Percentiles rank a stretch among this genome's conserved stretches.
Conservation (phyloP, 2,113 vertebrate species). For the Alexandromys fortis region DNA sequence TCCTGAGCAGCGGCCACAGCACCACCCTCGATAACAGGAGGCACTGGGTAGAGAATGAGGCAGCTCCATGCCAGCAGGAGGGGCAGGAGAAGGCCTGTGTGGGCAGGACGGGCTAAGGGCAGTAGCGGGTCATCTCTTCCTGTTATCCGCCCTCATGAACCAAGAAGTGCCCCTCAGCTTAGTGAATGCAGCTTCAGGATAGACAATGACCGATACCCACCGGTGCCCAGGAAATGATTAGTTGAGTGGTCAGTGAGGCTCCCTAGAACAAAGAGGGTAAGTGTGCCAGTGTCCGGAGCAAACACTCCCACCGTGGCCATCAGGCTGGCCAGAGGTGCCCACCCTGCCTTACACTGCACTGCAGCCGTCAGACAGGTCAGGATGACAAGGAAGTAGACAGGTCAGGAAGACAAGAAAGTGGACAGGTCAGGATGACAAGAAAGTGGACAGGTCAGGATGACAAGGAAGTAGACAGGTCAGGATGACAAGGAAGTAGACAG, state of each 20-base stretch:
- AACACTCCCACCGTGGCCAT: background rate
- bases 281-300: rapidly evolving
- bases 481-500: too few species aligned
- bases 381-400: background rate
- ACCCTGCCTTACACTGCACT: too few species aligned
- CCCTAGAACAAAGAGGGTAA: background rate
- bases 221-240: background rate
- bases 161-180: background rate
- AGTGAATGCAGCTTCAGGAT: background rate
- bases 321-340: background rate
- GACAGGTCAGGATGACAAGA: background rate
- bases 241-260: background rate
- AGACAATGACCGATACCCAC: background rate
- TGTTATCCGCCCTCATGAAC: background rate
- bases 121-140: too few species aligned
- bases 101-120: background rate
- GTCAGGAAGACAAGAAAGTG: background rate
- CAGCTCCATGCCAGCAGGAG: rapidly evolving
- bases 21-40: background rate
- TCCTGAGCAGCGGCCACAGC: background rate
- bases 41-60: background rate
- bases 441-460: too few species aligned
- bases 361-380: background rate
- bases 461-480: background rate
- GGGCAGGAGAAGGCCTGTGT: background rate